Base-by-base conservation (phyloP, 2,797 vertebrate genomes). In the Mionectes olivaceus region DNA sequence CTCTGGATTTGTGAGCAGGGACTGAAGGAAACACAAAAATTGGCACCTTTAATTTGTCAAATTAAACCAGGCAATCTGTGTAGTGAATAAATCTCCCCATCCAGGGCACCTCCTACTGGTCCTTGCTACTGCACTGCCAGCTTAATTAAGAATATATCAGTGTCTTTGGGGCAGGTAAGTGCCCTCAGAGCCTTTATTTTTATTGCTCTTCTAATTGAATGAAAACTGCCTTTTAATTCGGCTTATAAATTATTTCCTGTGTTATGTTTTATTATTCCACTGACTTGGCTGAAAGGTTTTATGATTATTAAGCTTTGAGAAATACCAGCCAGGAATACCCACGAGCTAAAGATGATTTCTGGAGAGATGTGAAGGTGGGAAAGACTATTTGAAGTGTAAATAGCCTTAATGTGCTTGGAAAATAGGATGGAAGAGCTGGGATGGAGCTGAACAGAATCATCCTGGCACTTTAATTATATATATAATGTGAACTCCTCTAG, bases 71-170 rank as follows among this genome's bases (percentile, higher is more conserved):
- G 52, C 56, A 19, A 23, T 87, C 24, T 39, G 44, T 41, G 16
- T 7, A 55, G 52, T 67, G 65, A 87, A 53, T 46, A 15, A 64
- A 92, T 89, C 68, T 87, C 80, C 87, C 80, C 79, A 63, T 70
- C 87, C 89, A 47, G 76, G 87, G 83, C 83, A 93, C 47, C 93
- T 94, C 73, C 30, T 80, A 43, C 11, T 87, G 83, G 63, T 37
- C 43, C 73, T 95, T 89, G 74, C 74, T 94, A 67, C 90, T 60
- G 37, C 91, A 1, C 90, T 95, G 92, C 90, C 52, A 63, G 91
- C 92, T 90, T 81, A 59, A 90, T 85, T 91, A 77, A 85, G 81
- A 92, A 75, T 68, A 59, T 90, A 91, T 78, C 92, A 50, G 70
- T 56, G 60, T 89, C 84, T 93, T 82, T 83, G 75, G 90, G 89